Evolutionary conservation across 2,797 vertebrate species (phyloP).

Genomic region (Manis pentadactyla): DNA sequence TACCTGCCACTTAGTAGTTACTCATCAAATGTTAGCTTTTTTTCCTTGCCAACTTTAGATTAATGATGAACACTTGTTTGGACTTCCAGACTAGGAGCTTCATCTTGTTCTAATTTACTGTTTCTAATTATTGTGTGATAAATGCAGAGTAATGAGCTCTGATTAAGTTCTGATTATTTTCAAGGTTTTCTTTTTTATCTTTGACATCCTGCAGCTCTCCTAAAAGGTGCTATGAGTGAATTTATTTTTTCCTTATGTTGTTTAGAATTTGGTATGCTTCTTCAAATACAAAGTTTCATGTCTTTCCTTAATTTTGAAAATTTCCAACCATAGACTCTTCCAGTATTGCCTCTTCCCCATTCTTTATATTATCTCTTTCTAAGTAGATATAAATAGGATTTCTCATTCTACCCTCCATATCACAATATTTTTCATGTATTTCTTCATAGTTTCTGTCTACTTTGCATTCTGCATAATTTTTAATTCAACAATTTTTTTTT

Average conservation of each 20-base stretch:
- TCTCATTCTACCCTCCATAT: neutral
- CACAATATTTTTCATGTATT: neutral
- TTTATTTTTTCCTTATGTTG: neutral
- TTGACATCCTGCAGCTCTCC: neutral
- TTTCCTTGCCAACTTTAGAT: neutral
- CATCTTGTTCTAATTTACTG: neutral
- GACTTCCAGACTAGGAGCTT: neutral
- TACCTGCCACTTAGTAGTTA: neutral
- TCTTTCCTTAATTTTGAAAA: neutral
- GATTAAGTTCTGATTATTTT: neutral
- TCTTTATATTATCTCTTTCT: neutral
- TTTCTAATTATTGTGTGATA: conserved; percentile 23
- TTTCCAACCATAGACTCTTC: neutral
- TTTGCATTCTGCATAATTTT: neutral
- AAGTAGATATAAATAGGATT: neutral
- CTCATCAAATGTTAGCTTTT: neutral
- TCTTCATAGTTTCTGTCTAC: conserved; percentile 8
- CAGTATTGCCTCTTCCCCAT: neutral
- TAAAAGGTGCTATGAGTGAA: neutral
- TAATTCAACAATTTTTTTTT: neutral
- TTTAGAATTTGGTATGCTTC: neutral
- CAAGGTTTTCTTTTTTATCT: neutral
- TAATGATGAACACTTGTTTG: neutral
- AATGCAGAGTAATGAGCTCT: neutral
- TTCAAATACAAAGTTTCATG: neutral